Conservation (phyloP, 2,888 invertebrate genomes). For the Cerceris rybyensis region DNA sequence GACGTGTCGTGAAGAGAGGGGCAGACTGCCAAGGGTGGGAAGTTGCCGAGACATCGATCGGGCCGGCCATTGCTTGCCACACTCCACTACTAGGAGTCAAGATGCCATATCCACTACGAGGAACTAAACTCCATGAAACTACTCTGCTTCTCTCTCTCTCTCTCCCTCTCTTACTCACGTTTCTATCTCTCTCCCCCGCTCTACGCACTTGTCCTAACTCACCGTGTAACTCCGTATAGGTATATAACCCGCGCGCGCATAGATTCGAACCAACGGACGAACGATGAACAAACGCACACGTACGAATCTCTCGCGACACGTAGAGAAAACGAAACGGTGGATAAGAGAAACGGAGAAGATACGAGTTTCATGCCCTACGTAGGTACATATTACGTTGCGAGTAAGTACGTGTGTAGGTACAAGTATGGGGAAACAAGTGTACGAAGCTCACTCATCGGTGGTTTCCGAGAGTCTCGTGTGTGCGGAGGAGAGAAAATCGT, state of each 20-base stretch:
- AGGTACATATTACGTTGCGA: slow-evolving; percentile 31
- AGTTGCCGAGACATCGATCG: slow-evolving; percentile 82
- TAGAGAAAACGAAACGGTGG: slow-evolving; percentile 10
- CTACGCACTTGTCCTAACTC: slow-evolving; percentile 71
- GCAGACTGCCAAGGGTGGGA: slow-evolving; percentile 75
- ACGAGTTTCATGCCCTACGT: slow-evolving; percentile 47
- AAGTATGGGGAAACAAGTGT: slow-evolving; percentile 44
- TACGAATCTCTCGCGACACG: not conserved
- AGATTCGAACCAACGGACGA: slow-evolving; percentile 11
- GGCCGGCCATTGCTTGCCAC: slow-evolving; percentile 81
- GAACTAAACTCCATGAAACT: slow-evolving; percentile 80
- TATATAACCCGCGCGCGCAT: slow-evolving; percentile 34
- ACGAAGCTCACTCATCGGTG: slow-evolving; percentile 36
- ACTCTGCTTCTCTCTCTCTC: slow-evolving; percentile 62
- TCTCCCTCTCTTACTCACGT: slow-evolving; percentile 26
- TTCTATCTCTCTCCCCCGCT: slow-evolving; percentile 58
- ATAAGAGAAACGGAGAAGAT: slow-evolving; percentile 22
- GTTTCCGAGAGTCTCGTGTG: slow-evolving; percentile 46
- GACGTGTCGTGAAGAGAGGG: slow-evolving; percentile 59
- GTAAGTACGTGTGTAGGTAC: slow-evolving; percentile 17
- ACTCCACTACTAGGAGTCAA: slow-evolving; percentile 80
- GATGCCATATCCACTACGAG: slow-evolving; percentile 80
- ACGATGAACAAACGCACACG: too few relatives aligned
- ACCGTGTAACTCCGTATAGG: slow-evolving; percentile 44
- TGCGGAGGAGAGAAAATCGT: slow-evolving; percentile 47